A percentile compares a stretch with the other conserved stretches of the same genome.
Conservation (phyloP, 2,797 vertebrate genomes). For the Pipistrellus nathusii region DNA sequence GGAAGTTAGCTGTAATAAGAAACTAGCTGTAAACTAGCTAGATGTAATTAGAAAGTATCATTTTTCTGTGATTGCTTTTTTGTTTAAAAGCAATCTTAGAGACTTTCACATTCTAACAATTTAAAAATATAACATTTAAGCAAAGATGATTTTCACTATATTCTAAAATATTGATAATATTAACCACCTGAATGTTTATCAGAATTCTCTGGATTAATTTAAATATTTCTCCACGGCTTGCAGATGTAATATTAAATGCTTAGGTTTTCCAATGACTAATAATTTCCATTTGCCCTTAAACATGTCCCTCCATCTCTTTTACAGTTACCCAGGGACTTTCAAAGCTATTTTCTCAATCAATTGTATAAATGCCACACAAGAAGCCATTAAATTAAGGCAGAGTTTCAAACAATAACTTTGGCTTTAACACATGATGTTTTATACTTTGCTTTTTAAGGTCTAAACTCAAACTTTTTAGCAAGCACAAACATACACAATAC, state of each 20-base stretch:
- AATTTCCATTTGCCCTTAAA: not conserved
- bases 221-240: not conserved
- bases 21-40: not conserved
- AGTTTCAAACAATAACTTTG: not conserved
- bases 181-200: not conserved
- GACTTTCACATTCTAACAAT: not conserved
- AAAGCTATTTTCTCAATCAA: not conserved
- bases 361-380: not conserved
- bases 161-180: not conserved
- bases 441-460: not conserved
- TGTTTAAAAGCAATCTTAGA: not conserved
- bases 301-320: not conserved
- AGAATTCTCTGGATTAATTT: conserved; percentile 23
- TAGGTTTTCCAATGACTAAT: not conserved
- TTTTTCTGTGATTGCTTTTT: not conserved
- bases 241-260: not conserved
- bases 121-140: not conserved
- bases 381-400: not conserved
- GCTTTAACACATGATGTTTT: not conserved
- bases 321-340: not conserved
- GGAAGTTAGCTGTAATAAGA: conserved; percentile 3
- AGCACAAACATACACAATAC: not conserved
- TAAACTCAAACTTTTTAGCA: not conserved
- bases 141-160: not conserved
- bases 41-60: not conserved